Evolutionary conservation across 1,140 invertebrate genomes (phyloP).

Genomic region (Oscheius sp.): DNA sequence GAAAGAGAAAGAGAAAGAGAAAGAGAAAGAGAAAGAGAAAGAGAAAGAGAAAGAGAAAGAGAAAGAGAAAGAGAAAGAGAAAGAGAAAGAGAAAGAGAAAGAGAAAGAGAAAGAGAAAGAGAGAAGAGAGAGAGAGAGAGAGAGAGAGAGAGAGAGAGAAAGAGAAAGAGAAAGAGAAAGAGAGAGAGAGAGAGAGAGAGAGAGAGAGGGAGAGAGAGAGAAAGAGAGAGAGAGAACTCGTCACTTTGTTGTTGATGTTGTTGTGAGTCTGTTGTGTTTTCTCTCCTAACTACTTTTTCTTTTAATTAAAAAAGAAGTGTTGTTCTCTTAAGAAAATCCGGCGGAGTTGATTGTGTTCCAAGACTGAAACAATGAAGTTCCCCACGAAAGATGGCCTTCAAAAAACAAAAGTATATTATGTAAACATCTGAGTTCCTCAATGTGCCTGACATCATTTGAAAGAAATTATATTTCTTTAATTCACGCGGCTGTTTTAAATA

Average conservation of each 20-base stretch:
- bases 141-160: conserved; percentile 55
- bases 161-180: conserved; percentile 27
- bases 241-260: background rate
- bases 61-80: background rate
- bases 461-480: too few relatives aligned
- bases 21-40: background rate
- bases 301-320: too few relatives aligned
- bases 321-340: too few relatives aligned
- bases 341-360: too few relatives aligned
- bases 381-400: background rate
- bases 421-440: too few relatives aligned
- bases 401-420: too few relatives aligned
- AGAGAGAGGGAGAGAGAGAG: background rate
- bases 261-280: background rate
- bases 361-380: background rate
- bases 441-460: too few relatives aligned
- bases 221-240: background rate
- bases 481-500: too few relatives aligned
- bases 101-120: background rate
- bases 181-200: background rate
- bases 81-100: background rate
- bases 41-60: background rate
- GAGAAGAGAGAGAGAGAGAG: background rate
- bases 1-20: too few relatives aligned
- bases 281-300: conserved; percentile 1